A percentile compares a stretch with the other conserved stretches of the same genome.
Evolutionary conservation across 1,140 invertebrate genomes (phyloP).

Genomic region (Xylocopa sonorina): DNA sequence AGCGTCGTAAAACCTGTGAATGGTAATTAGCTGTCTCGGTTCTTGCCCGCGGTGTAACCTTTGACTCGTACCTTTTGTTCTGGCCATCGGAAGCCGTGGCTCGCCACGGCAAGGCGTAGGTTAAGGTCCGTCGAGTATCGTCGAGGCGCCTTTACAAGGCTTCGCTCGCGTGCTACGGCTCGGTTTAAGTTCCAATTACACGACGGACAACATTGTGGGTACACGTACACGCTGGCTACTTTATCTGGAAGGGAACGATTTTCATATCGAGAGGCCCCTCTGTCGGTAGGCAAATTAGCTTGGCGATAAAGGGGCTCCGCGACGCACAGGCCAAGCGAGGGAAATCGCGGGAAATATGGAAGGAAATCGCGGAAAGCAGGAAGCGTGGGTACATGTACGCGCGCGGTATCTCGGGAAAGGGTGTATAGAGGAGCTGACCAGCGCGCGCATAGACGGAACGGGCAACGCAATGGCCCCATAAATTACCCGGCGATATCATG

Average conservation of each 20-base stretch:
- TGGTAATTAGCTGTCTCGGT: neutral
- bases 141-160: neutral
- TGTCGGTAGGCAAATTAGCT: neutral
- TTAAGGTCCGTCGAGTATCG: too few species aligned
- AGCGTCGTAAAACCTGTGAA: neutral
- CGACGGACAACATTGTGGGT: neutral
- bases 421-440: neutral
- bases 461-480: conserved; percentile 41
- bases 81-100: too few species aligned
- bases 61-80: conserved; percentile 4
- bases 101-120: too few species aligned
- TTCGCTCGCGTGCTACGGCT: neutral
- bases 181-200: conserved; percentile 6
- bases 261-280: neutral
- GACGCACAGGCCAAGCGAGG: neutral
- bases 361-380: conserved; percentile 4
- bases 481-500: conserved; percentile 37
- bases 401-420: neutral
- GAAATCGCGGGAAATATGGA: conserved; percentile 18
- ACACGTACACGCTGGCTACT: neutral
- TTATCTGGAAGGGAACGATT: neutral
- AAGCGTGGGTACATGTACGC: too few species aligned
- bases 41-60: neutral
- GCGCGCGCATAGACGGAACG: neutral
- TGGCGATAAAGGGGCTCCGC: neutral